A percentile compares a stretch with the other conserved stretches of the same genome.
These are phyloP conservation scores for Hydriomena furcata DNA, from an alignment of 2,888 invertebrate species.

Conservation along the genomic window DNA sequence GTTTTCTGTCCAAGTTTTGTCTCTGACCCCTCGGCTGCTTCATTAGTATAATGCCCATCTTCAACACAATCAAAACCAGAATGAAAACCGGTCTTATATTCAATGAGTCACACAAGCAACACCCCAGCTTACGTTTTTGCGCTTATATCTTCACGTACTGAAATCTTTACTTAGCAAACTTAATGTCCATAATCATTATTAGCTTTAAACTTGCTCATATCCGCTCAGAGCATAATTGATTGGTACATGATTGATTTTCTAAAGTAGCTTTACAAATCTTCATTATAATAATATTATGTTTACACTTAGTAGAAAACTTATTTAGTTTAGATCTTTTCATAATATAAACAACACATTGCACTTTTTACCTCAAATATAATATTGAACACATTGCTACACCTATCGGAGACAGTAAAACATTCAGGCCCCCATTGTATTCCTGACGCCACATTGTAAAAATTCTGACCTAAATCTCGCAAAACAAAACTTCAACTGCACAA, in stretches of 20 bases:
- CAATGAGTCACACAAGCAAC: constrained; percentile 47
- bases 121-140: constrained; percentile 32
- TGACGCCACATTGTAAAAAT: constrained; percentile 80
- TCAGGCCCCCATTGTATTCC: constrained; percentile 61
- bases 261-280: neutral
- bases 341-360: constrained; percentile 5
- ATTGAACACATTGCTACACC: constrained; percentile 38
- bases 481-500: constrained; percentile 77
- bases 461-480: constrained; percentile 79
- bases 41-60: constrained; percentile 54
- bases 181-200: constrained; percentile 6
- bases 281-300: too few species aligned
- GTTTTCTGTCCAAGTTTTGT: constrained; percentile 39
- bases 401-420: constrained; percentile 59
- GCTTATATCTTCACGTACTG: constrained; percentile 16
- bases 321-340: too few species aligned
- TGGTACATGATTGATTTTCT: constrained; percentile 2
- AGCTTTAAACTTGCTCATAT: neutral
- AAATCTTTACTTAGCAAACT: constrained; percentile 8
- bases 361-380: constrained; percentile 26
- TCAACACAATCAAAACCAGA: constrained; percentile 60
- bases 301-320: too few species aligned
- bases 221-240: constrained; percentile 2
- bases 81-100: constrained; percentile 59
- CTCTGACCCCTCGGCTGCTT: constrained; percentile 47